A percentile compares a stretch with the other conserved stretches of the same genome.
These are phyloP conservation scores for Lasioglossum vierecki DNA, from an alignment of 2,888 invertebrate species.

Conservation along the genomic window DNA sequence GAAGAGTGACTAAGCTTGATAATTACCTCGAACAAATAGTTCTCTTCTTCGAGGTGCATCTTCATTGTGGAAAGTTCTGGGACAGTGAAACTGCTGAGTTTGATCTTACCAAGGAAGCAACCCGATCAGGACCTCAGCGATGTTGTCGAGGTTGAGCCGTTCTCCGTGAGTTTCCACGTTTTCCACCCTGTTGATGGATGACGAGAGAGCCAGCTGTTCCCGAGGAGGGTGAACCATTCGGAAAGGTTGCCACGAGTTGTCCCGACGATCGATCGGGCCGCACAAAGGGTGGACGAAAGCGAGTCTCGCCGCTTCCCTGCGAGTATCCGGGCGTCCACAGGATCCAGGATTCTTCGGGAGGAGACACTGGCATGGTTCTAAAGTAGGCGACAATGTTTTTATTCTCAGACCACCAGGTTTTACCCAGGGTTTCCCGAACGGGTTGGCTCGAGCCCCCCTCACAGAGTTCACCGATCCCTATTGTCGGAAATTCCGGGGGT, in stretches of 20 bases:
- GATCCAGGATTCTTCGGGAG: constrained; percentile 3
- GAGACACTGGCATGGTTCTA: constrained; percentile 52
- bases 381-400: constrained; percentile 54
- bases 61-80: neutral
- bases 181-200: constrained; percentile 67
- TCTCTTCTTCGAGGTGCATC: neutral
- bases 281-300: constrained; percentile 63
- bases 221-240: constrained; percentile 68
- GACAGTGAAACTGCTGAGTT: neutral
- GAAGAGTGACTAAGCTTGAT: neutral
- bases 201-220: constrained; percentile 70
- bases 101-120: neutral
- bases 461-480: neutral
- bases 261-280: constrained; percentile 64
- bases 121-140: neutral
- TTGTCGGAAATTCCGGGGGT: neutral
- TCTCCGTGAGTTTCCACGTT: constrained; percentile 58
- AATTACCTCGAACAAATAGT: neutral
- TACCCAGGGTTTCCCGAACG: neutral
- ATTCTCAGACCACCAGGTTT: neutral
- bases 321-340: neutral
- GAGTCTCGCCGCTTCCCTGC: constrained; percentile 30
- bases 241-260: constrained; percentile 69
- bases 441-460: neutral
- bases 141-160: neutral